These are phyloP conservation scores for Metopolophium dirhodum DNA, from an alignment of 1,140 invertebrate species.

Conservation along the genomic window DNA sequence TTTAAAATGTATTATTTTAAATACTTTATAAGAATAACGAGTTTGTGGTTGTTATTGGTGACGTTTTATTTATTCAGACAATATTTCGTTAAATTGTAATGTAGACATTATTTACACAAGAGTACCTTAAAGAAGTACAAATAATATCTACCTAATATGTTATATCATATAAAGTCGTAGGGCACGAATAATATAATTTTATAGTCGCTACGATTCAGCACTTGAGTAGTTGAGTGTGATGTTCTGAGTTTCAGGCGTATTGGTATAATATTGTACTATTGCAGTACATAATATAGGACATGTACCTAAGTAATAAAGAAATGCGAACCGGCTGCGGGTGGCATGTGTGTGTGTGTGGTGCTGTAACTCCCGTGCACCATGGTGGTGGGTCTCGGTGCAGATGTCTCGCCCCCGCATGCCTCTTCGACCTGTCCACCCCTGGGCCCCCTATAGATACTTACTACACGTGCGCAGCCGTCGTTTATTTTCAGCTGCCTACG, in stretches of 20 bases:
- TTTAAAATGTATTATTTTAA: background rate
- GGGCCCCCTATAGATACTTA: background rate
- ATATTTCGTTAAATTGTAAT: background rate
- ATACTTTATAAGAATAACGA: background rate
- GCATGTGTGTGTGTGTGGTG: background rate
- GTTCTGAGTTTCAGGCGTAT: background rate
- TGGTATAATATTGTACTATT: background rate
- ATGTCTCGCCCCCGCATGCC: slow-evolving; percentile 63
- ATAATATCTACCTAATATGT: background rate
- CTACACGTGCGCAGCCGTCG: slow-evolving; percentile 17
- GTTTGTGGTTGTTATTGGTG: background rate
- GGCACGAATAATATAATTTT: background rate
- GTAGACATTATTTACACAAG: background rate
- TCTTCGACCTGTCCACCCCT: slow-evolving; percentile 28
- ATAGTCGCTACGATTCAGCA: background rate
- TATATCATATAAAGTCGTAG: background rate
- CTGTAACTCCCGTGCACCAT: background rate
- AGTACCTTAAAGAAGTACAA: background rate
- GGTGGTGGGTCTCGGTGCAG: slow-evolving; percentile 47
- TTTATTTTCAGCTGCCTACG: slow-evolving; percentile 46
- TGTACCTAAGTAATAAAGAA: slow-evolving; percentile 4
- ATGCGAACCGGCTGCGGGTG: slow-evolving; percentile 15
- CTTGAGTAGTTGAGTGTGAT: background rate
- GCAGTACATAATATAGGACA: background rate
- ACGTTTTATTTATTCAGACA: background rate